phyloP scores from a whole-genome alignment of 2,113 vertebrate genomes.

The Malurus elegans region DNA sequence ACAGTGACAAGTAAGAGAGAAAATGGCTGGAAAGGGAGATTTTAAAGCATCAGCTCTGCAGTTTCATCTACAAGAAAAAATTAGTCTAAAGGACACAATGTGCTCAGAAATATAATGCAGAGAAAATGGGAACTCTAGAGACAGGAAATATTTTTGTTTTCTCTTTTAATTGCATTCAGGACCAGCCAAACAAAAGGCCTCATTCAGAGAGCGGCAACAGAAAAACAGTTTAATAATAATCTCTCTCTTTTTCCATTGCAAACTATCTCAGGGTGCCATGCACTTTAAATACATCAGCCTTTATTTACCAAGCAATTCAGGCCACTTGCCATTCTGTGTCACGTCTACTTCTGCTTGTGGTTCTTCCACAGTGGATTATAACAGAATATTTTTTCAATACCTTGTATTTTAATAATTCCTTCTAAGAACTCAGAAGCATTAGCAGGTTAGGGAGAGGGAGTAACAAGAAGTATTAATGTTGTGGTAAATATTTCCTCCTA shows the following conservation, averaged over 20 bases:
- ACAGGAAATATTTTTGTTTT: neutral
- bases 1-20: fast-evolving
- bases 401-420: neutral
- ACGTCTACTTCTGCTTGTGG: neutral
- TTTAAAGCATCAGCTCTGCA: neutral
- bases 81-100: neutral
- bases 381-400: neutral
- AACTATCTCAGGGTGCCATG: neutral
- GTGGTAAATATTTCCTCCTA: neutral
- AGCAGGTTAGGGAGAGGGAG: neutral
- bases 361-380: neutral
- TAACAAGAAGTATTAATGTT: neutral
- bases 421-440: neutral
- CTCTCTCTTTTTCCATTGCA: neutral
- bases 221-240: neutral
- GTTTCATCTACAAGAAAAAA: neutral
- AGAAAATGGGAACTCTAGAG: neutral
- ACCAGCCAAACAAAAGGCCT: neutral
- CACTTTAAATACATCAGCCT: neutral
- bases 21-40: neutral
- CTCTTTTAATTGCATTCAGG: neutral
- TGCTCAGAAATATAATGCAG: neutral
- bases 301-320: neutral
- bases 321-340: neutral
- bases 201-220: neutral